Percentiles rank a stretch among this genome's conserved stretches.
phyloP scores from a whole-genome alignment of 2,888 invertebrate species.

The Tipula helvola region DNA sequence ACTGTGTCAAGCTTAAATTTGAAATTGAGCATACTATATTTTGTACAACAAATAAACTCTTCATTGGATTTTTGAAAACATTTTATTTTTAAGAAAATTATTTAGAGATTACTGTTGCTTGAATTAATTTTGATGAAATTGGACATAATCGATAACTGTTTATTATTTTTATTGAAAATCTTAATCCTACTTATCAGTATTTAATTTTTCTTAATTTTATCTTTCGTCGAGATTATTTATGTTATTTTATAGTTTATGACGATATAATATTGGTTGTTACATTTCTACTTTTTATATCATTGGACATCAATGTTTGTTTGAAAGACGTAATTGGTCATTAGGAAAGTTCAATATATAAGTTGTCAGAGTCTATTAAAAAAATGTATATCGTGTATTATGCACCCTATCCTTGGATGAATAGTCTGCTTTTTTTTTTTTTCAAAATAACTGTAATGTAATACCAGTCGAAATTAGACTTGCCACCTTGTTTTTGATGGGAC shows the following conservation, averaged over 20 bases:
- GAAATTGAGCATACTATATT: neutral
- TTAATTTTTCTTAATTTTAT: neutral
- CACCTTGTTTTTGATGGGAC: no score
- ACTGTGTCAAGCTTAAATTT: neutral
- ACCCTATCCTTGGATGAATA: no score
- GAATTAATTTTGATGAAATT: neutral
- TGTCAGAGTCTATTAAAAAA: no score
- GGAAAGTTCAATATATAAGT: no score
- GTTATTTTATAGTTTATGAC: neutral
- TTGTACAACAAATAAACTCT: neutral
- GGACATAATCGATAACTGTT: neutral
- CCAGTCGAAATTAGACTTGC: no score
- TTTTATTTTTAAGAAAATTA: neutral
- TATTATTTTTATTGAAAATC: neutral
- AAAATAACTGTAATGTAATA: no score
- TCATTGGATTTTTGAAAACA: neutral
- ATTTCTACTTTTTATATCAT: neutral
- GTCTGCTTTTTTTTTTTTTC: no score
- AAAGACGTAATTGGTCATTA: neutral
- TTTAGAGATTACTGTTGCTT: neutral
- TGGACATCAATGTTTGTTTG: neutral
- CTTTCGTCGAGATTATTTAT: neutral
- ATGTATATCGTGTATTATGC: no score
- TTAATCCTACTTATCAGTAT: neutral
- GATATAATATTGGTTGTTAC: neutral